Conservation (phyloP, 37 sponge, comb jelly and placozoan species). For the Sycon ciliatum region DNA sequence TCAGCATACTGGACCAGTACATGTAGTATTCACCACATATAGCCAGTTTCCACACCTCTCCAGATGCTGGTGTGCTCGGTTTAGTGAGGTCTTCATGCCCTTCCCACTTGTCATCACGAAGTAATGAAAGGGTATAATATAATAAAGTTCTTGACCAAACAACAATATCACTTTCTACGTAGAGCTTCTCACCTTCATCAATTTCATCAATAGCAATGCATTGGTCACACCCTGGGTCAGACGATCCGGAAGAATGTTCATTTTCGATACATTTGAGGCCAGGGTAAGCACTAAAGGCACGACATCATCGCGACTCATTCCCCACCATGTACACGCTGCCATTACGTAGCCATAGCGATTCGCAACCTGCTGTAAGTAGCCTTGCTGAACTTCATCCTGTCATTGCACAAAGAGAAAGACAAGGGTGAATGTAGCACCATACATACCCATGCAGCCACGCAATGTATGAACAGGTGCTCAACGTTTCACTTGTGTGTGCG, state of each 20-base stretch:
- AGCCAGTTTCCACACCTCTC: too few species aligned
- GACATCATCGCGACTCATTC: conserved; percentile 45
- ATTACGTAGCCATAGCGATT: conserved; percentile 55
- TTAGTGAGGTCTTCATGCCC: too few species aligned
- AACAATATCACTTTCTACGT: too few species aligned
- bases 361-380: conserved; percentile 52
- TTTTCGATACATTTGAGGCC: conserved; percentile 19
- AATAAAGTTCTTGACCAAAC: too few species aligned
- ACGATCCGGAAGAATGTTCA: conserved; percentile 56
- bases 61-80: too few species aligned
- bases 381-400: conserved; percentile 46
- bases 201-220: conserved; percentile 50
- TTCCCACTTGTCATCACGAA: too few species aligned
- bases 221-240: conserved; percentile 63
- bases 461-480: not conserved
- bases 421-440: not conserved
- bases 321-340: conserved; percentile 67
- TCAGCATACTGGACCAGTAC: too few species aligned
- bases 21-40: too few species aligned
- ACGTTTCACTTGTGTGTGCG: not conserved
- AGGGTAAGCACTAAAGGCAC: conserved; percentile 35
- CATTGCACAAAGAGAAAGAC: not conserved
- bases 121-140: too few species aligned
- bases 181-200: conserved; percentile 40
- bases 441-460: not conserved